These are phyloP conservation scores for Phyllopteryx taeniolatus DNA, from an alignment of 2,113 vertebrate species.

Conservation along the genomic window DNA sequence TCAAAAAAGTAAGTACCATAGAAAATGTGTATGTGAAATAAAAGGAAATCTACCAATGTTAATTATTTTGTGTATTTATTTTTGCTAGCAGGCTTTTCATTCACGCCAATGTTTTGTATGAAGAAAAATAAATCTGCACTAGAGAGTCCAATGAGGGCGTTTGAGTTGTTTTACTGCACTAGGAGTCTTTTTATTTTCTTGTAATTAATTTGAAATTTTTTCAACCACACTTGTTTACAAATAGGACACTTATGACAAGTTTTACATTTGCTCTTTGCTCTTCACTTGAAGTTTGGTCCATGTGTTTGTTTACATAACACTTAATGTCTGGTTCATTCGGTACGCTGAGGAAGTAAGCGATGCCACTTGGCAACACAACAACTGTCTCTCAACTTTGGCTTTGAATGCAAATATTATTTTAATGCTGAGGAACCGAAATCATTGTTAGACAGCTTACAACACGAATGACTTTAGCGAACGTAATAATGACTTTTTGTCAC, in stretches of 20 bases:
- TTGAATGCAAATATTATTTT: too few relatives aligned
- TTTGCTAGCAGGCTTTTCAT: not conserved
- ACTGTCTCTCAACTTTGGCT: too few relatives aligned
- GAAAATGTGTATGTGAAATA: conserved; percentile 56
- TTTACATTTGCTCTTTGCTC: too few relatives aligned
- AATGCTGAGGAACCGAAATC: too few relatives aligned
- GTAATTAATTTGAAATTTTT: not conserved
- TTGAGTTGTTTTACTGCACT: not conserved
- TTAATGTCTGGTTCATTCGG: too few relatives aligned
- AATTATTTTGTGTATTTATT: not conserved
- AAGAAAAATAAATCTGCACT: not conserved
- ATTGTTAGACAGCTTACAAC: too few relatives aligned
- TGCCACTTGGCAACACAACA: too few relatives aligned
- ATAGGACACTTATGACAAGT: not conserved
- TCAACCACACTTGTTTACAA: not conserved
- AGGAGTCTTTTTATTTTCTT: not conserved
- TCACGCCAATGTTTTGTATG: conserved; percentile 2
- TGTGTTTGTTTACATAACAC: not conserved
- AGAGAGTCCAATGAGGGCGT: not conserved
- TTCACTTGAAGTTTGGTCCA: not conserved
- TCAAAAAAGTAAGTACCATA: conserved; percentile 27
- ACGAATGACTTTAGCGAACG: too few relatives aligned
- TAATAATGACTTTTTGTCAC: too few relatives aligned
- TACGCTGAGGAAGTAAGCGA: too few relatives aligned
- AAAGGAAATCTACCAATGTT: conserved; percentile 39